Base-by-base conservation (phyloP, 2,113 vertebrate species). In the Pteruthius melanotis region DNA sequence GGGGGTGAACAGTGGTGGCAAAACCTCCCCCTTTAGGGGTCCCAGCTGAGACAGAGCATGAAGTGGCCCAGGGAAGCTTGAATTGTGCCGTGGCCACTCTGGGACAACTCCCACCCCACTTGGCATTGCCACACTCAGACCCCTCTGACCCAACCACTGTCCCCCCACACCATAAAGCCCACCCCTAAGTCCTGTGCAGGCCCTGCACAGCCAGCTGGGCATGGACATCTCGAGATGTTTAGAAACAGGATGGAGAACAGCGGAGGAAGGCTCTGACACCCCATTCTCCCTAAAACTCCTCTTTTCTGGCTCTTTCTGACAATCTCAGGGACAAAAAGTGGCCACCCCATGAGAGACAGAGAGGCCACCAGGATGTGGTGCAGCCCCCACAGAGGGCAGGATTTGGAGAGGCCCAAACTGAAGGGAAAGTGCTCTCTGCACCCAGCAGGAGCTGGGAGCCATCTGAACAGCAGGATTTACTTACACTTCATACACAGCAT, bases 401-500 rank as follows among this genome's bases (percentile, higher is more conserved):
- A 24, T 53, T 1, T 3, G 1, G 17, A 28, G 66, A n/a, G 47
- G 23, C 23, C 60, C 72, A 47, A 39, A 47, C 18, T 0, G 0
- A 54, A 81, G 72, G 81, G 82, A 47, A 85, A 84, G 40, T 0
- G 2, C 27, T 78, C 24, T 1, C 10, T 61, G 78, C 59, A 35
- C 39, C 33, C 71, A 74, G 87, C 50, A 15, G 39, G 95, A 95
- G 74, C 13, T 93, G 82, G 70, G 87, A 84, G 70, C 54, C 31
- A 78, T 75, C 24, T 90, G 95, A 95, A 93, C 89, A 77, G 77
- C 89, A 94, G 82, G 87, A 84, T 93, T 94, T 94, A 94, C 93
- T 95, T 66, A 95, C 88, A 86, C 94, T 96, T 94, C 75, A 86
- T 52, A 72, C 79, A 91, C 87, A 91, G 87, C 40, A 11, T 40